phyloP scores from a whole-genome alignment of 2,888 invertebrate genomes.

The Calameuta pallipes region DNA sequence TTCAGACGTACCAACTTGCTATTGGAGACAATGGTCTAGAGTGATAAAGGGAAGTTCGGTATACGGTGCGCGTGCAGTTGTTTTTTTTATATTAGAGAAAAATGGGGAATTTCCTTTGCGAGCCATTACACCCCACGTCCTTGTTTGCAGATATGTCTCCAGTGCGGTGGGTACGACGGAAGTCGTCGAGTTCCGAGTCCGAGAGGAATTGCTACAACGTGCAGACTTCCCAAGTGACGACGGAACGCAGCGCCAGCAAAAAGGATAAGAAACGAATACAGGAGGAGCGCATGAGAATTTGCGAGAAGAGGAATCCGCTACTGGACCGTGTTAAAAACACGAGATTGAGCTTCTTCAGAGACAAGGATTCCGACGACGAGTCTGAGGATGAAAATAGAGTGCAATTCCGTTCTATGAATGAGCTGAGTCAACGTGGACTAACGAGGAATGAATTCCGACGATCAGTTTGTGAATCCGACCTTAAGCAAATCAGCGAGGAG shows the following conservation, averaged over 20 bases:
- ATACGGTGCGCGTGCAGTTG: background rate
- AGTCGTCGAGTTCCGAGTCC: constrained; percentile 73
- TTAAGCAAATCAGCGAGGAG: constrained; percentile 51
- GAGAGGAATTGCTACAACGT: constrained; percentile 78
- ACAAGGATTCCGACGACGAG: constrained; percentile 39
- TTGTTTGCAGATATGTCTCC: constrained; percentile 74
- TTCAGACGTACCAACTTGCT: background rate
- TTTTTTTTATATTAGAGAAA: background rate
- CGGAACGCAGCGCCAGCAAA: constrained; percentile 68
- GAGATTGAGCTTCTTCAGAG: constrained; percentile 74
- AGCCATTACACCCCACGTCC: background rate
- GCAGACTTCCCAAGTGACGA: constrained; percentile 66
- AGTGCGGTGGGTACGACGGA: constrained; percentile 72
- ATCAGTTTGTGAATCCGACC: constrained; percentile 55
- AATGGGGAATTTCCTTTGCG: background rate
- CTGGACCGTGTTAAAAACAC: constrained; percentile 79
- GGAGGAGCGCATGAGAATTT: constrained; percentile 60
- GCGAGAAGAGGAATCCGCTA: constrained; percentile 77
- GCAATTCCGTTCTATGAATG: constrained; percentile 54
- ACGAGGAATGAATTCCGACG: constrained; percentile 51
- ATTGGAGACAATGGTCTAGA: background rate
- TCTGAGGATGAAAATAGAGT: constrained; percentile 36
- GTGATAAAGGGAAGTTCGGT: background rate
- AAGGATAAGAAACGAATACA: constrained; percentile 70
- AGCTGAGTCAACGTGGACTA: constrained; percentile 41